Base-by-base conservation (phyloP, 2,888 invertebrate species). In the Ptychoptera contaminata region DNA sequence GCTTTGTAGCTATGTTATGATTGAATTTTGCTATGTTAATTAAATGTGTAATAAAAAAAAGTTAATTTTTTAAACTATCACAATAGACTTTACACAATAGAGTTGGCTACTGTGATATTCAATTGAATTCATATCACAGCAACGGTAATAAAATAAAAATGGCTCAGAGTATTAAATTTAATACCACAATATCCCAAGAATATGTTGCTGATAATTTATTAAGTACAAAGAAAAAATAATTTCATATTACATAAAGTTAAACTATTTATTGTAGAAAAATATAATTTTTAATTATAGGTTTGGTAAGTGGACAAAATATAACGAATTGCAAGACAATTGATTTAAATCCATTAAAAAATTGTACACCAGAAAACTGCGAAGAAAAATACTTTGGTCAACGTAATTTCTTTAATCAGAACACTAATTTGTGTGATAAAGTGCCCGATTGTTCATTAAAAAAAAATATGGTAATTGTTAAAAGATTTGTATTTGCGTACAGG, bases 381-480 rank as follows among this genome's bases (percentile, higher is more conserved):
- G 65, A 69, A 49, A 73, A 72, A 47, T 74, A 73, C 55, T 67
- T 69, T 42, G 73, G 72, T 1, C 58, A 57, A 42, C 62, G 66
- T 35, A 72, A 64, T 54, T 73, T 60, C 51, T 73, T 67, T 52
- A 71, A 71, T 53, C 48, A n/a, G 1, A 48, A 51, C 7, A 48
- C 54, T 2, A 50, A 56, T n/a, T 48, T 52, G 16, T 64, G 63
- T 45, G 59, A 62, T 16, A 35, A 39, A 3, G 48, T 45, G 14
- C 46, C 50, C 5, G 49, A 46, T 39, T 54, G 54, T 35, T 11
- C 40, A 2, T 42, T 46, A 35, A 31, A 37, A 42, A 36, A 35
- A 16, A 42, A 46, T 34, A 11, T 38, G 29, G 43, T 48, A 39
- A 34, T n/a, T n/a, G n/a, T n/a, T 23, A 3, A 23, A 23, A 23